Base-by-base conservation (phyloP, 1,140 invertebrate genomes). In the Zaprionus inermis region DNA sequence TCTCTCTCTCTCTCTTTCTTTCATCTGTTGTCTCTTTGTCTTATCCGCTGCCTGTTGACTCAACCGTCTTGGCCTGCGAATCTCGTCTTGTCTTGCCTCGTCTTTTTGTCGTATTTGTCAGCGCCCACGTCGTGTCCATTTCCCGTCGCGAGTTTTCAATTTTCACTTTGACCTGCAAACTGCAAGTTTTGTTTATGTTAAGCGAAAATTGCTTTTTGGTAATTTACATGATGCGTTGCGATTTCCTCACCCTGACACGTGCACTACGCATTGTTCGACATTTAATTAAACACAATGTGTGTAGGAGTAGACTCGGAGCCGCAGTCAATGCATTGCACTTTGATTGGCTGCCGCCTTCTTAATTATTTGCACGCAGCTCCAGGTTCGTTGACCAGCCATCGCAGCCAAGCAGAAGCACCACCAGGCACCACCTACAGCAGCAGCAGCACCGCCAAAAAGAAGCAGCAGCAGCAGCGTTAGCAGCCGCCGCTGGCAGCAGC, bases 271-370 rank as follows among this genome's bases (percentile, higher is more conserved):
- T 63, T 79, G 82, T 88, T 79, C 64, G 69, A 72, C 58, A 69
- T 86, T 86, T 88, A 86, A 86, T 86, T 86, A 88, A 86, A 88
- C 73, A 69, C 32, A 49, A 51, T 28, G 16, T 14, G 16, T 44
- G 41, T 44, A 4, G 24, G 22, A 22, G 51, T 22, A 28, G 2
- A 54, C 3, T n/a, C 16, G 12, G 3, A 28, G 24, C 3, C 7
- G 18, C 46, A 51, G 49, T 55, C 59, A 64, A 44, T 52, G 52
- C 68, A 76, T 65, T 65, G 60, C 56, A 71, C 49, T 77, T 65
- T 77, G 74, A 79, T 74, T 70, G 55, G 38, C 44, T 63, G 51
- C 58, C 55, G 68, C 52, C 63, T 51, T 63, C 55, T 73, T 82
- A 86, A 86, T 86, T 86, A 72, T 72, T 86, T 65, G 72, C 36